Percentiles rank a stretch among this genome's conserved stretches.
Evolutionary conservation across 2,113 vertebrate genomes (phyloP).

Genomic region (Heterotis niloticus): DNA sequence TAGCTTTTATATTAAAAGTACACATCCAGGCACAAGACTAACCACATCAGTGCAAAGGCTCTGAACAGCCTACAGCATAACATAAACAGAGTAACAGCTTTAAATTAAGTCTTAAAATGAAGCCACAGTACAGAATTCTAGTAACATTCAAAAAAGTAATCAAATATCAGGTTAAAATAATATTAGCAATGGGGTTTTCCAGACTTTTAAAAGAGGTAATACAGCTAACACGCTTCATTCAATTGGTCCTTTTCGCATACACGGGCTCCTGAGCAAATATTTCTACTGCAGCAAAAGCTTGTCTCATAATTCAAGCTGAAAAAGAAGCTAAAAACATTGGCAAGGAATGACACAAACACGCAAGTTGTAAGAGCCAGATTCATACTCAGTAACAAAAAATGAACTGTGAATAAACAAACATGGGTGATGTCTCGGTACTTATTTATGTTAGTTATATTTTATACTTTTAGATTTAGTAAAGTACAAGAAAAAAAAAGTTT

Average conservation of each 20-base stretch:
- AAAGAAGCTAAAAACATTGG: conserved; percentile 25
- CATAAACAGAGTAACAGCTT: background rate
- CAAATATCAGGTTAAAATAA: background rate
- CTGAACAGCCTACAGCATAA: background rate
- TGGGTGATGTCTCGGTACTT: background rate
- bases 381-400: background rate
- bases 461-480: too few relatives aligned
- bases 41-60: conserved; percentile 6
- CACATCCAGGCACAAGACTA: conserved; percentile 57
- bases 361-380: too few relatives aligned
- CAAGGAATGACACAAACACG: background rate
- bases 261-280: conserved; percentile 22
- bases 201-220: background rate
- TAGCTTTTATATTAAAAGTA: conserved; percentile 38
- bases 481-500: too few relatives aligned
- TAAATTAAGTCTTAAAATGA: background rate
- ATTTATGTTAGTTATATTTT: background rate
- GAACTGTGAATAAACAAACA: background rate
- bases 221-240: conserved; percentile 28
- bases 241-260: conserved; percentile 53
- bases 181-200: background rate
- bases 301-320: background rate
- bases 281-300: conserved; percentile 9
- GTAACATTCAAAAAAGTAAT: background rate
- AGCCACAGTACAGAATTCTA: background rate